A percentile compares a stretch with the other conserved stretches of the same genome.
Conservation (phyloP, 2,888 invertebrate genomes). For the Trissolcus brochymenae region DNA sequence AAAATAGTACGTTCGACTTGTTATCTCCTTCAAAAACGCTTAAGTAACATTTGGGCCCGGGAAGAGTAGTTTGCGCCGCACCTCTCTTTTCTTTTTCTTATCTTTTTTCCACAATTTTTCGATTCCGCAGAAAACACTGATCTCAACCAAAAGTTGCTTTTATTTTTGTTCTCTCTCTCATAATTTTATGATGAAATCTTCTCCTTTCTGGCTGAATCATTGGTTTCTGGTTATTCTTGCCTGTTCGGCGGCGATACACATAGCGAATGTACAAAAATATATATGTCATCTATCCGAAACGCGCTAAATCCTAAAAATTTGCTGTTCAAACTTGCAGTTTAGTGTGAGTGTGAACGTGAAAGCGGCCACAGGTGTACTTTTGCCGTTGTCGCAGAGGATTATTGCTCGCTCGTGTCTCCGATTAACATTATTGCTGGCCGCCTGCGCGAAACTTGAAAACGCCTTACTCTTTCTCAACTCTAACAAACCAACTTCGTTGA, state of each 20-base stretch:
- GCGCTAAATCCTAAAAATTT: slow-evolving; percentile 73
- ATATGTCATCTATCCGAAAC: slow-evolving; percentile 74
- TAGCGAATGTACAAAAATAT: slow-evolving; percentile 76
- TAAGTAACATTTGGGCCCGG: slow-evolving; percentile 75
- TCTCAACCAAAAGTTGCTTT: not conserved
- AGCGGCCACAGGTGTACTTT: slow-evolving; percentile 62
- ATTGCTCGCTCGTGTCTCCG: slow-evolving; percentile 43
- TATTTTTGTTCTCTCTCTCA: slow-evolving; percentile 14
- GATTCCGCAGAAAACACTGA: not conserved
- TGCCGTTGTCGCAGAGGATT: slow-evolving; percentile 22
- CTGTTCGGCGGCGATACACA: slow-evolving; percentile 53
- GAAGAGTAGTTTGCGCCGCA: slow-evolving; percentile 71
- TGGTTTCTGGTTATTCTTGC: slow-evolving; percentile 21
- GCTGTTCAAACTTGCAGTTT: slow-evolving; percentile 62
- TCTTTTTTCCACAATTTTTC: slow-evolving; percentile 5
- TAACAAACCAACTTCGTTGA: slow-evolving; percentile 3
- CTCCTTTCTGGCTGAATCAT: too few relatives aligned
- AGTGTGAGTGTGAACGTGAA: slow-evolving; percentile 58
- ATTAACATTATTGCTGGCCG: slow-evolving; percentile 24
- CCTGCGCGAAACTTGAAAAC: slow-evolving; percentile 36
- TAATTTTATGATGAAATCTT: slow-evolving; percentile 12
- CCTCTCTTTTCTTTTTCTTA: slow-evolving; percentile 18
- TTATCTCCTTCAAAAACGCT: slow-evolving; percentile 42
- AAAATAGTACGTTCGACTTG: slow-evolving; percentile 69
- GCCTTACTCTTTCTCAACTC: too few relatives aligned